Conservation (phyloP, 1,140 invertebrate species). For the Penaeus vannamei region DNA sequence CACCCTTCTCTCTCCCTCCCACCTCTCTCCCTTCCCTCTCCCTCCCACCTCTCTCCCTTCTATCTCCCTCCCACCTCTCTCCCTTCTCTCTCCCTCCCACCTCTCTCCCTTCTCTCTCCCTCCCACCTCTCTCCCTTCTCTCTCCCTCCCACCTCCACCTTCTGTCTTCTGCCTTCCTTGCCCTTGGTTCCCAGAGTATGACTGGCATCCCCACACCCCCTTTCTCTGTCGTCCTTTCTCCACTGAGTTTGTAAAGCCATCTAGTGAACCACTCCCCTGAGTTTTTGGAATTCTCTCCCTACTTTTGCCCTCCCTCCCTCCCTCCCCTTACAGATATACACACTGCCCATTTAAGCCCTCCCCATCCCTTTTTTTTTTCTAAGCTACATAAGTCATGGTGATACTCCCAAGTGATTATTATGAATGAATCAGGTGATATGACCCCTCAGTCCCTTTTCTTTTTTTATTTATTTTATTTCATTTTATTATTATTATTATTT, state of each 20-base stretch:
- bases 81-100: neutral
- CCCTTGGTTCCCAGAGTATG: constrained; percentile 9
- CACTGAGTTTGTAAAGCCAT: neutral
- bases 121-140: neutral
- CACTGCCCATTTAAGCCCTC: too few species aligned
- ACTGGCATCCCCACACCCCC: constrained; percentile 4
- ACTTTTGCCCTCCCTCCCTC: neutral
- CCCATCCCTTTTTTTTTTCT: too few species aligned
- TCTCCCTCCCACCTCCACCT: too few species aligned
- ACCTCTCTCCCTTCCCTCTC: neutral
- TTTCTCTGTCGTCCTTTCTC: neutral
- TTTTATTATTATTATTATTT: too few species aligned
- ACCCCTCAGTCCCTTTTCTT: too few species aligned
- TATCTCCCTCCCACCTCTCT: neutral
- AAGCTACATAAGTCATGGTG: too few species aligned
- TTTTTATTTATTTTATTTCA: too few species aligned
- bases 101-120: neutral
- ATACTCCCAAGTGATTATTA: too few species aligned
- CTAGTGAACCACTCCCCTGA: neutral
- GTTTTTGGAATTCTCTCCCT: neutral
- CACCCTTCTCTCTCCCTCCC: neutral
- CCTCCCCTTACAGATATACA: too few species aligned
- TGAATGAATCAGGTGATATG: too few species aligned
- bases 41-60: neutral
- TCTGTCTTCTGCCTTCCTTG: neutral